A percentile compares a stretch with the other conserved stretches of the same genome.
Conservation (phyloP, 2,797 vertebrate species). For the Centropyge bicolor region DNA sequence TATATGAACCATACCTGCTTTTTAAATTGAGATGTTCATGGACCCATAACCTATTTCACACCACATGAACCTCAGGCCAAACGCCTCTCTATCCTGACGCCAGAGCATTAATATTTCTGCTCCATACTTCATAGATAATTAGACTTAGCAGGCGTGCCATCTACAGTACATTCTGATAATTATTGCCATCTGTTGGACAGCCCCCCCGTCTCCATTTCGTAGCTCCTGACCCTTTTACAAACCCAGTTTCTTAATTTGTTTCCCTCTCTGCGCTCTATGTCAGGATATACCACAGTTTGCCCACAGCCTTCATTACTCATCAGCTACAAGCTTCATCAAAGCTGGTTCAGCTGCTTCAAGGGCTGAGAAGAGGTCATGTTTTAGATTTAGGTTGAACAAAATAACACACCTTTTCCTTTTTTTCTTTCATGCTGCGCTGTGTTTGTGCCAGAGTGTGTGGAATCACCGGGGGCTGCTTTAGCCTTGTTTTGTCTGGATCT, state of each 20-base stretch:
- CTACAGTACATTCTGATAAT: slow-evolving; percentile 19
- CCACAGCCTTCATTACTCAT: slow-evolving; percentile 39
- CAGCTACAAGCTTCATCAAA: slow-evolving; percentile 35
- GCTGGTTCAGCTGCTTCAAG: slow-evolving; percentile 31
- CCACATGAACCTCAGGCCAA: neutral
- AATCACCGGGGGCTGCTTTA: slow-evolving; percentile 11
- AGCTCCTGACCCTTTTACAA: neutral
- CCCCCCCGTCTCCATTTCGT: neutral
- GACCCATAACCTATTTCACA: slow-evolving; percentile 42
- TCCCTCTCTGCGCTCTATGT: slow-evolving; percentile 21
- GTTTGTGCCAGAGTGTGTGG: slow-evolving; percentile 15
- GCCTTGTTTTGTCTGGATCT: slow-evolving; percentile 52
- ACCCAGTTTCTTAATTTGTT: slow-evolving; percentile 9
- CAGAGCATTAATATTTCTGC: slow-evolving; percentile 15
- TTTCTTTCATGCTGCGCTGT: neutral
- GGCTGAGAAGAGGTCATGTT: slow-evolving; percentile 15
- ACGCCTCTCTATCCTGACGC: slow-evolving; percentile 3
- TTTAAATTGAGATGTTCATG: slow-evolving; percentile 33
- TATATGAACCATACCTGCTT: slow-evolving; percentile 14
- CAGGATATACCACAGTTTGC: slow-evolving; percentile 44
- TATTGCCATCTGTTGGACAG: slow-evolving; percentile 25
- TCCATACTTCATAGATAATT: slow-evolving; percentile 22
- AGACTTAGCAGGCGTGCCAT: slow-evolving; percentile 1
- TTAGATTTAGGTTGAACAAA: slow-evolving; percentile 10
- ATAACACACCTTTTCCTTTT: slow-evolving; percentile 29